Base-by-base conservation (phyloP, 2,113 vertebrate species). In the Steatornis caripensis region DNA sequence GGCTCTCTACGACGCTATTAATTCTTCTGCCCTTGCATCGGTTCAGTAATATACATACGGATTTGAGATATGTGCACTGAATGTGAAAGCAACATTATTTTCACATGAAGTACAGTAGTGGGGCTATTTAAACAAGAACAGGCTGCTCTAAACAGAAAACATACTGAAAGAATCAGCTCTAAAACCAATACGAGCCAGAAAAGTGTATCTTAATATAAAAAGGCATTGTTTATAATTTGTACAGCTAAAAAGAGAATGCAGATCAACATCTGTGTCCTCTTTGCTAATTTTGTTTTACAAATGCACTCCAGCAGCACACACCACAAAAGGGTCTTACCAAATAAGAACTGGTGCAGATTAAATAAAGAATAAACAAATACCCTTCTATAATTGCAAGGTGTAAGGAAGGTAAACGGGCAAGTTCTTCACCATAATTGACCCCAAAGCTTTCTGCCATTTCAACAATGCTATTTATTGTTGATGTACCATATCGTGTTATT, bases 221-320 rank as follows among this genome's bases (percentile, higher is more conserved):
- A 87, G 69, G 93, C 80, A 91, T 94, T 93, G 92, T 92, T 96
- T 95, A 76, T 85, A 64, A 91, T 89, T 95, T 85, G 77, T 92
- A 85, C 69, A 41, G 74, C 69, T 97, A 91, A 95, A 91, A 95
- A 75, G 86, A 87, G 86, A 93, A 89, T 72, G 77, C 86, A 92
- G 71, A 95, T 65, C 48, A 91, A 95, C 95, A 97, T 97, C 94
- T 96, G 95, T 79, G 72, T 92, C 66, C 65, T 89, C 72, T 97
- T 93, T 91, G 86, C 65, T 95, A 87, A 96, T 96, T 95, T 91
- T 10, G 45, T 89, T 94, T 92, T 94, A 89, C 81, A 95, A 95
- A 94, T 70, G 91, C 22, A 69, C 48, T 93, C 90, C 92, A 84
- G 94, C 90, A 93, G 45, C 45, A 82, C 43, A 74, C 32, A 49